Conservation (phyloP, 2,797 vertebrate species). For the Telmatherina bonti region DNA sequence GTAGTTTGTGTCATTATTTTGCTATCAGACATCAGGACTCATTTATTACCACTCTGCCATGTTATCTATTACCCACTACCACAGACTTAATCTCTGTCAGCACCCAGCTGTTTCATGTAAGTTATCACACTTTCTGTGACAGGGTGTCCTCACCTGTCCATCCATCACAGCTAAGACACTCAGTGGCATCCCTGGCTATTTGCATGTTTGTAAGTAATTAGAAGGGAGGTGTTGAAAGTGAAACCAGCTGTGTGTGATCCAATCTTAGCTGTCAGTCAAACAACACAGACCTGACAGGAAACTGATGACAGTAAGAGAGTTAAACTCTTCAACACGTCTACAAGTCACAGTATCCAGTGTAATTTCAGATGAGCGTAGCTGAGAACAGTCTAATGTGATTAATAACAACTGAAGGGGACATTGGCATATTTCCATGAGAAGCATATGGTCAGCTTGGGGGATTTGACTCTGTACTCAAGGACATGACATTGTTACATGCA, state of each 20-base stretch:
- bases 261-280: conserved; percentile 45
- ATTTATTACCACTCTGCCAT: conserved; percentile 35
- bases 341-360: conserved; percentile 35
- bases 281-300: conserved; percentile 41
- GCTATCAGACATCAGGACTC: conserved; percentile 22
- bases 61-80: conserved; percentile 56
- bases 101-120: conserved; percentile 57
- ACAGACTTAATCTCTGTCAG: conserved; percentile 70
- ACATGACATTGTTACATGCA: conserved; percentile 44
- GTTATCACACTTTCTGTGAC: conserved; percentile 48
- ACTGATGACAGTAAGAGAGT: conserved; percentile 44
- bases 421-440: conserved; percentile 39
- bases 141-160: conserved; percentile 73
- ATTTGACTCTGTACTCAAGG: conserved; percentile 52
- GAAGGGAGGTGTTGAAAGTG: conserved; percentile 62
- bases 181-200: conserved; percentile 50
- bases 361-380: conserved; percentile 17
- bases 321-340: conserved; percentile 50
- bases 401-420: conserved; percentile 34
- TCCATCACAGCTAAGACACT: conserved; percentile 56
- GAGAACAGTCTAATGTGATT: conserved; percentile 28
- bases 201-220: conserved; percentile 72
- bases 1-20: conserved; percentile 13
- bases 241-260: conserved; percentile 65
- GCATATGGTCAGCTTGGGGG: conserved; percentile 40